phyloP scores from a whole-genome alignment of 2,888 invertebrate genomes.

The Zelleria hepariella region DNA sequence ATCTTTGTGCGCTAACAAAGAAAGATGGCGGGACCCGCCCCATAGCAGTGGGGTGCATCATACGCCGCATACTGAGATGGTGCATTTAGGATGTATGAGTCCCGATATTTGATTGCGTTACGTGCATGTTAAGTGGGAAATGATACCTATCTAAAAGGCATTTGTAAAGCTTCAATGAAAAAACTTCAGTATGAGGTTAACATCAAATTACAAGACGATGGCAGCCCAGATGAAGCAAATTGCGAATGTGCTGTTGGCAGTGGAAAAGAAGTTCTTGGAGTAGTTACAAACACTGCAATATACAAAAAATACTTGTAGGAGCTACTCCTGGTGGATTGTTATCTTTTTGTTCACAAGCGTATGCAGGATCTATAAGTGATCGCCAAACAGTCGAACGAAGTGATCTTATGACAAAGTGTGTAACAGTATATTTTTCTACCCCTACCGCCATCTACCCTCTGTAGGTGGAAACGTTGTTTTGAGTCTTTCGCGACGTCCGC shows the following conservation, averaged over 20 bases:
- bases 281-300: not conserved
- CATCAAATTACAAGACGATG: too few relatives aligned
- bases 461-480: too few relatives aligned
- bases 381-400: constrained; percentile 2
- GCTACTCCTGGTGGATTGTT: constrained; percentile 6
- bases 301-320: not conserved
- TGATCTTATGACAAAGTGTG: not conserved
- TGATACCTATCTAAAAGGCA: not conserved
- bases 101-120: not conserved
- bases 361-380: constrained; percentile 5
- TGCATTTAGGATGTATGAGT: not conserved
- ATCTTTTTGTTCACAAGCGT: constrained; percentile 6
- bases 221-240: too few relatives aligned
- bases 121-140: not conserved
- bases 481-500: too few relatives aligned
- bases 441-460: too few relatives aligned
- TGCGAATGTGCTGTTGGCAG: too few relatives aligned
- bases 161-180: not conserved
- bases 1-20: too few relatives aligned
- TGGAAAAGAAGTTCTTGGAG: not conserved
- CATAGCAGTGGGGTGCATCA: too few relatives aligned
- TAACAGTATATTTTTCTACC: too few relatives aligned
- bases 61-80: too few relatives aligned
- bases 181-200: too few relatives aligned
- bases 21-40: too few relatives aligned